These are phyloP conservation scores for Sebastiscus albofasciatus DNA, from an alignment of 2,797 vertebrate genomes.

Conservation along the genomic window DNA sequence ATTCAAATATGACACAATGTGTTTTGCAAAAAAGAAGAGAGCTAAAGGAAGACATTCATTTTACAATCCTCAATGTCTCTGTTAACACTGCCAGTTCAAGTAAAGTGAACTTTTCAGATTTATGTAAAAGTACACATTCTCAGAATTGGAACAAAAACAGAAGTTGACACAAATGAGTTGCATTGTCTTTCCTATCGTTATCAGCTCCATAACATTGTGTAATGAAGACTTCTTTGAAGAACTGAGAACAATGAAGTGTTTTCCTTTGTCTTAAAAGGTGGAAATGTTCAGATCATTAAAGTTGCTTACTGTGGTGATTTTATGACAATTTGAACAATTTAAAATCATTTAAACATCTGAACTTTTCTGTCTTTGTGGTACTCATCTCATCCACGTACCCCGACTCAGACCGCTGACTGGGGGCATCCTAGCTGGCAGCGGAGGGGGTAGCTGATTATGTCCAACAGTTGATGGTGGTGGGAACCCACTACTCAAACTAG, in stretches of 20 bases:
- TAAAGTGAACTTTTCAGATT: neutral
- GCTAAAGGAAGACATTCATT: neutral
- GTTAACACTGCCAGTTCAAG: neutral
- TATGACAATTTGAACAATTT: too few species aligned
- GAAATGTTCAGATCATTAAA: neutral
- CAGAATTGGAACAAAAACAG: neutral
- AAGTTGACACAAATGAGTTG: neutral
- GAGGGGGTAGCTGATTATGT: constrained; percentile 88
- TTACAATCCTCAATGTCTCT: neutral
- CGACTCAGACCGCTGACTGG: constrained; percentile 80
- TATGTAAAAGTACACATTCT: neutral
- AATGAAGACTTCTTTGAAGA: neutral
- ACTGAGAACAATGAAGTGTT: neutral
- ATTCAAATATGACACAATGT: neutral
- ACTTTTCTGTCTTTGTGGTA: constrained; percentile 16
- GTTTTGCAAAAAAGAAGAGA: neutral
- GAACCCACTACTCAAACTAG: constrained; percentile 81
- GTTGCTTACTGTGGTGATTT: neutral
- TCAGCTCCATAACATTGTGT: neutral
- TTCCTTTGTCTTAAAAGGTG: neutral
- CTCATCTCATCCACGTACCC: constrained; percentile 90
- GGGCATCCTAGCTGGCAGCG: constrained; percentile 88
- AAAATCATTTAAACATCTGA: neutral
- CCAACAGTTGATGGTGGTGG: constrained; percentile 84
- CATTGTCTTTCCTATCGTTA: neutral